Evolutionary conservation across 1,140 invertebrate genomes (phyloP).

Genomic region (Drosophila arizonae): DNA sequence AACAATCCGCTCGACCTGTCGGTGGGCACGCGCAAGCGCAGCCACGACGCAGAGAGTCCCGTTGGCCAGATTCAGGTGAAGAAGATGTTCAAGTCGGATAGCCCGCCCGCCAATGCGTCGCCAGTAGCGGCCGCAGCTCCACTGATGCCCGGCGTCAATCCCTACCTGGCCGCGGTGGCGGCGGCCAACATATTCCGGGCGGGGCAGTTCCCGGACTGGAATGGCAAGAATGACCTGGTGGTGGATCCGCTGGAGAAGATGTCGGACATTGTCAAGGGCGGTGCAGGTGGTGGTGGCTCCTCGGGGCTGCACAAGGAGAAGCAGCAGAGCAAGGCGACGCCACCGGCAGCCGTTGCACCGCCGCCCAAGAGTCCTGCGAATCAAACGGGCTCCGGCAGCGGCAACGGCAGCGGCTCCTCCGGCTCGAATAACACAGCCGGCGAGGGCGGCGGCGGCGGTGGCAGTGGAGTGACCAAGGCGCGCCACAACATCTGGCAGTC

Average conservation of each 20-base stretch:
- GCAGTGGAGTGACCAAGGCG: constrained; percentile 85
- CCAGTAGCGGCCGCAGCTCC: constrained; percentile 86
- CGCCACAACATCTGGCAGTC: constrained; percentile 96
- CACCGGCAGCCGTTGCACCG: constrained; percentile 32
- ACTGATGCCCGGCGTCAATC: constrained; percentile 89
- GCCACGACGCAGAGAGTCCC: constrained; percentile 76
- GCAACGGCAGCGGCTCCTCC: constrained; percentile 77
- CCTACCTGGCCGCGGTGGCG: constrained; percentile 90
- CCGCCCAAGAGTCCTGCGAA: constrained; percentile 57
- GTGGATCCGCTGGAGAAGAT: constrained; percentile 94
- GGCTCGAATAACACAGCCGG: neutral
- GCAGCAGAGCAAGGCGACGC: constrained; percentile 82
- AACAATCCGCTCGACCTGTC: constrained; percentile 90
- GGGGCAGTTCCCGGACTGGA: constrained; percentile 87
- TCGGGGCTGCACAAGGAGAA: constrained; percentile 49
- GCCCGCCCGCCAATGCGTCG: constrained; percentile 87
- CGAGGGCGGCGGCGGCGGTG: constrained; percentile 75
- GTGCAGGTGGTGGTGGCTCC: constrained; percentile 10
- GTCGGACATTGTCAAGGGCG: constrained; percentile 88
- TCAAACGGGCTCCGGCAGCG: constrained; percentile 11
- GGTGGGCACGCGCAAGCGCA: constrained; percentile 88
- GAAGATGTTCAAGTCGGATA: constrained; percentile 83
- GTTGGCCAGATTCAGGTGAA: constrained; percentile 78
- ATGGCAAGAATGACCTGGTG: constrained; percentile 90
- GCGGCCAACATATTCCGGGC: constrained; percentile 90